Evolutionary conservation across 2,888 invertebrate genomes (phyloP).

Genomic region (Empis livida): DNA sequence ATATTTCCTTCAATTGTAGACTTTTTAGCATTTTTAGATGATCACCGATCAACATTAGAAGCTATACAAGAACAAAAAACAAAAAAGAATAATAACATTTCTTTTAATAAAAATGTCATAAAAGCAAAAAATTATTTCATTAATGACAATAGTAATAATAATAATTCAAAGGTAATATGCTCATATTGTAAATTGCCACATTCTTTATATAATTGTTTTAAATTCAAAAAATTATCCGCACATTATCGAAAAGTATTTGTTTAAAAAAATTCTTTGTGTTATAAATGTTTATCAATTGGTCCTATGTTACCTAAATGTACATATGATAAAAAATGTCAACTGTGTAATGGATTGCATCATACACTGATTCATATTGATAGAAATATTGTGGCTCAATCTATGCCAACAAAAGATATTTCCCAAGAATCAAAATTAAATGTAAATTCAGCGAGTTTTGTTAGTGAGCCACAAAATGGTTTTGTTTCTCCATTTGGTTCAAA

Average conservation of each 20-base stretch:
- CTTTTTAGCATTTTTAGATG: not conserved
- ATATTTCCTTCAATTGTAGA: not conserved
- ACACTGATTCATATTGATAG: not conserved
- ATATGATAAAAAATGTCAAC: not conserved
- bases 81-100: not conserved
- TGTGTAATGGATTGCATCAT: not conserved
- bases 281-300: not conserved
- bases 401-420: not conserved
- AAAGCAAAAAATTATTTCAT: no score
- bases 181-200: not conserved
- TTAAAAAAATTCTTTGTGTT: not conserved
- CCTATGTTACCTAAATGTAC: not conserved
- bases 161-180: not conserved
- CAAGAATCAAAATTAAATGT: not conserved
- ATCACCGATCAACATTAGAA: not conserved
- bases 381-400: not conserved
- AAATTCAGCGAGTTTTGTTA: not conserved
- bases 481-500: not conserved
- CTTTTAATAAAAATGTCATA: not conserved
- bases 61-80: not conserved
- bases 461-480: not conserved
- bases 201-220: not conserved
- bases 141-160: no score
- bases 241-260: not conserved
- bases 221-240: not conserved